Evolutionary conservation across 2,797 vertebrate genomes (phyloP).

Genomic region (Hozukius guyotensis): DNA sequence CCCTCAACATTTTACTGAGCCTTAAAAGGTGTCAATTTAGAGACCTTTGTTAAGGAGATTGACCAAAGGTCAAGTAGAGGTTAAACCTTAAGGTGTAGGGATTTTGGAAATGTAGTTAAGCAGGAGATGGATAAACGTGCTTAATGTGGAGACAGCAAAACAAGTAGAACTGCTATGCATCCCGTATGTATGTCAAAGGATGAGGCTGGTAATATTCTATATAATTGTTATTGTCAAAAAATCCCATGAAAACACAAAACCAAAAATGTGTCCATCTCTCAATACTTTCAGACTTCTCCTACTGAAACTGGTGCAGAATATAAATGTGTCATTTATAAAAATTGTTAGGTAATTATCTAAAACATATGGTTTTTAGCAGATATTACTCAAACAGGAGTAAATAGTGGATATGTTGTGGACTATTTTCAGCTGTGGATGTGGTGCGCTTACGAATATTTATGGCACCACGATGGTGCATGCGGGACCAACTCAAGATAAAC

Average conservation of each 20-base stretch:
- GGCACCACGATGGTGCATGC: not conserved
- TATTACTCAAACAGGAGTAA: not conserved
- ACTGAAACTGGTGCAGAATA: not conserved
- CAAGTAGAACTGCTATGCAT: not conserved
- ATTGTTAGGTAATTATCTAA: not conserved
- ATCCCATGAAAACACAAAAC: not conserved
- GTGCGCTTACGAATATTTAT: not conserved
- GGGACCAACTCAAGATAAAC: not conserved
- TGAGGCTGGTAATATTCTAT: not conserved
- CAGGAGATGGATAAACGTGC: not conserved
- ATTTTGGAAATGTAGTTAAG: slow-evolving; percentile 47
- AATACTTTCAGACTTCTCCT: not conserved
- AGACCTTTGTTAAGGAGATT: slow-evolving; percentile 49
- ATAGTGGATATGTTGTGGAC: not conserved
- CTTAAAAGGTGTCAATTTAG: slow-evolving; percentile 5
- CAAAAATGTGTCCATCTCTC: not conserved
- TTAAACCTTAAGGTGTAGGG: slow-evolving; percentile 41
- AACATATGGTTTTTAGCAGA: not conserved
- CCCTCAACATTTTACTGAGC: not conserved
- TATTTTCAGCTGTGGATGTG: not conserved
- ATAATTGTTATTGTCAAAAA: not conserved
- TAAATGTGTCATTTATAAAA: not conserved
- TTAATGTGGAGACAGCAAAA: not conserved
- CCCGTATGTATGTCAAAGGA: not conserved
- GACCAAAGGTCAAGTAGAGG: slow-evolving; percentile 41